Base-by-base conservation (phyloP, 2,797 vertebrate genomes). In the Amazona finschi region DNA sequence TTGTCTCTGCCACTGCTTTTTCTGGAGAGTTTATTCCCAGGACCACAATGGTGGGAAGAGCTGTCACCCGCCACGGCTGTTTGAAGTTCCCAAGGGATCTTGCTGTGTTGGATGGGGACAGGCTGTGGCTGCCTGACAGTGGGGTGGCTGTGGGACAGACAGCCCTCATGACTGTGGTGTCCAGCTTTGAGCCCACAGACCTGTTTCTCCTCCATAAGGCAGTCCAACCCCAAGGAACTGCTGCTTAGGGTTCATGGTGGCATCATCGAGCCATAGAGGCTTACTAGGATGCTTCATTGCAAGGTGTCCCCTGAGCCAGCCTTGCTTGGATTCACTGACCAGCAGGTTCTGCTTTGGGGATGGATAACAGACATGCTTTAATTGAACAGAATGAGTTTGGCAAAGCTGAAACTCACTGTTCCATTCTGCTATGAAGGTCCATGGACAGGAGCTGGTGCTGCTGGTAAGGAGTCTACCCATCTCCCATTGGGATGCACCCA, bases 261-360 rank as follows among this genome's bases (percentile, higher is more conserved):
- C 5, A 9, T 2, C 74, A n/a, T 0, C 0, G 6, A 61, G 52
- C 30, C 64, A 15, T 22, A 2, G 0, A 2, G 9, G 49, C 27
- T 53, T 36, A 44, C 1, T 1, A 49, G 39, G 65, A 50, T n/a
- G 25, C 11, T 49, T 24, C 0, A 0, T 11, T 36, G 16, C 5
- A 14, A 44, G 31, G 28, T 27, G 17, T 15, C 57, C 53, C 4
- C n/a, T 38, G 47, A 20, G 31, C 30, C 75, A 69, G 4, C 41
- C 39, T 47, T 18, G 33, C 36, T 33, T 41, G 49, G 27, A 15
- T 8, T 83, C 41, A 18, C 62, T 33, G 27, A 52, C 39, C 58
- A 53, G 69, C 30, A 38, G 58, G 15, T 66, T 86, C 74, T 30
- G n/a, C 36, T 74, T 27, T 39, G 36, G 31, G n/a, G 21, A 39